These are phyloP conservation scores for Rhynchotus rufescens DNA, from an alignment of 2,797 vertebrate genomes.

Conservation along the genomic window DNA sequence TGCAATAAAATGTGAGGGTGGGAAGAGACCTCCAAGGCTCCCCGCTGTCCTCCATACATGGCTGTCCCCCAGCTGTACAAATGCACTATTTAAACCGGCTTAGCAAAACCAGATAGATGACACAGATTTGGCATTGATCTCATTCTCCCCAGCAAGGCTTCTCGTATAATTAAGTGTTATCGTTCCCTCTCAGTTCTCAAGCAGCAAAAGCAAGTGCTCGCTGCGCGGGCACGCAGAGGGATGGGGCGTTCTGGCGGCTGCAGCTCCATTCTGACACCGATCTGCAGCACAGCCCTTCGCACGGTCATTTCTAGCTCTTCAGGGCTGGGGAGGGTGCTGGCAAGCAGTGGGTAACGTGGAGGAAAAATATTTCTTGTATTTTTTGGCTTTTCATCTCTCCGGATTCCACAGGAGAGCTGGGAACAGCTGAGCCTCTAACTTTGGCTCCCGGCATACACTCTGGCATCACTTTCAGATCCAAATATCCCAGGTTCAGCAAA, in stretches of 20 bases:
- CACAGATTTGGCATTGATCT: neutral
- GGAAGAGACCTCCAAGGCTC: neutral
- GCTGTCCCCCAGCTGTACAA: neutral
- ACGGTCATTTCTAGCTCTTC: neutral
- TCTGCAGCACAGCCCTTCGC: neutral
- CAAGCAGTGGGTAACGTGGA: rapidly evolving
- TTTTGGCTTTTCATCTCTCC: neutral
- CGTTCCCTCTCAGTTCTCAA: neutral
- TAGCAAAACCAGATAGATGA: neutral
- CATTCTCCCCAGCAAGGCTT: neutral
- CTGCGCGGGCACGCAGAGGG: neutral
- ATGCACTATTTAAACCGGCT: neutral
- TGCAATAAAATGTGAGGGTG: neutral
- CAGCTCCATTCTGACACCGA: neutral
- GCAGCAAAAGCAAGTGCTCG: neutral
- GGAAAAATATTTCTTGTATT: neutral
- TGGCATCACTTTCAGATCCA: neutral
- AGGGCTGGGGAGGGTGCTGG: neutral
- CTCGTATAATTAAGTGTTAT: neutral
- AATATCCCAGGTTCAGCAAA: neutral
- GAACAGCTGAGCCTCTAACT: neutral
- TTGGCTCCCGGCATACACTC: neutral
- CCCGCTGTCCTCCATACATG: neutral
- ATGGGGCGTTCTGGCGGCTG: neutral
- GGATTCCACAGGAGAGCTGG: neutral